phyloP scores from a whole-genome alignment of 2,113 vertebrate genomes.

The Nycticebus coucang region DNA sequence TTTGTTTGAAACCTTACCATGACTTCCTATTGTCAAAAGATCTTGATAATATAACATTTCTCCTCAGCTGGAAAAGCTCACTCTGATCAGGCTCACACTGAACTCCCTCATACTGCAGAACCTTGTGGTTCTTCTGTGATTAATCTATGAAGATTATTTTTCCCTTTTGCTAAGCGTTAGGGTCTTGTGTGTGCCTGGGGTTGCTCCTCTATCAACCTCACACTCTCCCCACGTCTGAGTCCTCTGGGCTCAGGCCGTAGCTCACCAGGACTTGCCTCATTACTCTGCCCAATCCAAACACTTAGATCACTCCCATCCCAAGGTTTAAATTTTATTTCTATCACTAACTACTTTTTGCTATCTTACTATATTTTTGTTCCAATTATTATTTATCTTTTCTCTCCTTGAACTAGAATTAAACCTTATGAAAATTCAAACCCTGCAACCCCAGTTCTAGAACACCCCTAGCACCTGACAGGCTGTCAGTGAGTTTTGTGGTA shows the following conservation, averaged over 20 bases:
- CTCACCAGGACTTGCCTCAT: not conserved
- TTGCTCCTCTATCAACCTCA: rapidly evolving
- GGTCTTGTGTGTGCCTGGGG: not conserved
- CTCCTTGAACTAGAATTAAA: not conserved
- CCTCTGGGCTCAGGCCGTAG: not conserved
- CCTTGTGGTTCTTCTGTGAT: not conserved
- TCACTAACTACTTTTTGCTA: not conserved
- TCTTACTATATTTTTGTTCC: not conserved
- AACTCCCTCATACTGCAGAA: not conserved
- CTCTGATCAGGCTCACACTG: not conserved
- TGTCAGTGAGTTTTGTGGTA: not conserved
- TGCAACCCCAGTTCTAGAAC: not conserved
- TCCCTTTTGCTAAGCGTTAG: not conserved
- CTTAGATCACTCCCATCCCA: rapidly evolving
- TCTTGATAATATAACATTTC: not conserved
- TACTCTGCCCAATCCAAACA: not conserved
- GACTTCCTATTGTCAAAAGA: not conserved
- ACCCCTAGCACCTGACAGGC: not conserved
- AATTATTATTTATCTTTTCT: not conserved
- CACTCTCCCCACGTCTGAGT: not conserved
- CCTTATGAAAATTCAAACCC: not conserved
- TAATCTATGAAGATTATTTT: not conserved
- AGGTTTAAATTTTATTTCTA: not conserved
- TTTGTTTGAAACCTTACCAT: not conserved
- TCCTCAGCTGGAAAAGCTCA: not conserved